Percentiles rank a stretch among this genome's conserved stretches.
Conservation (phyloP, 92 coral and sea anemone genomes). For the Bergia puertoricense region DNA sequence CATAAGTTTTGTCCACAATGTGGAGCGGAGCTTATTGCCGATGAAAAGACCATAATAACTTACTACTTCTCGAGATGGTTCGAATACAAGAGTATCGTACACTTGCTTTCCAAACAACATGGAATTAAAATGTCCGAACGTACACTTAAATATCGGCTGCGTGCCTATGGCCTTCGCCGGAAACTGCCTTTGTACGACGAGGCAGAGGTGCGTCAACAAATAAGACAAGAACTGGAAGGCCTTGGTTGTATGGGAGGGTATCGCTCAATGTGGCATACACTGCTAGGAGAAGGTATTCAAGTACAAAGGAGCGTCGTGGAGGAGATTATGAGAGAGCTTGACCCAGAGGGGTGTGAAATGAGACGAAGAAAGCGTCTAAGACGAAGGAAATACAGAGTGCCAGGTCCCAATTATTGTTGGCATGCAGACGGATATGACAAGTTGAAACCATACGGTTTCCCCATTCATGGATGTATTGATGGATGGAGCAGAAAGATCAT, state of each 20-base stretch:
- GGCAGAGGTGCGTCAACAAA: conserved; percentile 47
- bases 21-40: conserved; percentile 37
- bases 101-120: conserved; percentile 59
- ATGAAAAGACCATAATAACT: conserved; percentile 46
- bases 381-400: conserved; percentile 43
- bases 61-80: conserved; percentile 62
- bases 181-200: conserved; percentile 40
- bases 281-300: conserved; percentile 42
- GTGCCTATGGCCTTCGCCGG: conserved; percentile 60
- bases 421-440: conserved; percentile 55
- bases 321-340: conserved; percentile 47
- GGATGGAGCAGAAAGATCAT: conserved; percentile 65
- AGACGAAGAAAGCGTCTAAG: conserved; percentile 56
- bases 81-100: conserved; percentile 58
- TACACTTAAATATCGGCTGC: conserved; percentile 54
- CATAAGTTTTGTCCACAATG: conserved; percentile 45
- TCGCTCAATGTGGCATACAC: conserved; percentile 55
- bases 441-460: conserved; percentile 54
- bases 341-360: conserved; percentile 49
- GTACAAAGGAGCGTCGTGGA: conserved; percentile 49
- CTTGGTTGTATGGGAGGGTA: conserved; percentile 60
- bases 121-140: conserved; percentile 63
- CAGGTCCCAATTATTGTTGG: conserved; percentile 54
- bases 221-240: conserved; percentile 38
- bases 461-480: conserved; percentile 54